Evolutionary conservation across 2,888 invertebrate species (phyloP).

Genomic region (Sympetrum striolatum): DNA sequence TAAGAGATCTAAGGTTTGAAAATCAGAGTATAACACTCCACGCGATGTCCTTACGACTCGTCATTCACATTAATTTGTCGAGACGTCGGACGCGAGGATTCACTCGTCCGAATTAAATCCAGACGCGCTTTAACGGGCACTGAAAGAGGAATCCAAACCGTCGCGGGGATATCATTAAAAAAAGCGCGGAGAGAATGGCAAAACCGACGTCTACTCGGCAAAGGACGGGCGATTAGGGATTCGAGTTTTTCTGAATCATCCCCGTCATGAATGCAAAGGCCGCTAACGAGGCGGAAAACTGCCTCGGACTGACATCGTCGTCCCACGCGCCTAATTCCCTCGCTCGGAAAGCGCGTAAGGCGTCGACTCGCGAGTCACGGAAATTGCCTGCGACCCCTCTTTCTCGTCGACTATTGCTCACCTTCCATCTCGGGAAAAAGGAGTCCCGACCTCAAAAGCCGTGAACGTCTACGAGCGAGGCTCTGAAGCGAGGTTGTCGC

Average conservation of each 20-base stretch:
- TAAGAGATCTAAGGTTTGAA: too few relatives aligned
- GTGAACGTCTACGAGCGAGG: background rate
- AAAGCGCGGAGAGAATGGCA: too few relatives aligned
- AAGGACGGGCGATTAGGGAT: background rate
- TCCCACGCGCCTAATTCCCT: background rate
- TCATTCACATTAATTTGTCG: background rate
- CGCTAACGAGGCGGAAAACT: slow-evolving; percentile 27
- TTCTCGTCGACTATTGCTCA: background rate
- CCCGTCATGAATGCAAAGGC: background rate
- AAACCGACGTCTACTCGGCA: too few relatives aligned
- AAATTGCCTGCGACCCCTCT: background rate
- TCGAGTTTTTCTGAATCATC: background rate
- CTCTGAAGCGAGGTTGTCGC: background rate
- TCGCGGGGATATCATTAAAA: too few relatives aligned
- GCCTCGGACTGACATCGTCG: background rate
- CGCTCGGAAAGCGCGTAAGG: background rate
- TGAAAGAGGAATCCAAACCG: background rate
- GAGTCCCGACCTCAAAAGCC: background rate
- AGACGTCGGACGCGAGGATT: background rate
- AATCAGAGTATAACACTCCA: too few relatives aligned
- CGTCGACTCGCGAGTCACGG: slow-evolving; percentile 13
- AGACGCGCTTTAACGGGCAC: background rate
- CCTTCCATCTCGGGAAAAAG: background rate
- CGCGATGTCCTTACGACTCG: too few relatives aligned
- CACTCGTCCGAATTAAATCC: background rate